Percentiles rank a stretch among this genome's conserved stretches.
Conservation (phyloP, 2,113 vertebrate species). For the Thinocorus orbignyianus region DNA sequence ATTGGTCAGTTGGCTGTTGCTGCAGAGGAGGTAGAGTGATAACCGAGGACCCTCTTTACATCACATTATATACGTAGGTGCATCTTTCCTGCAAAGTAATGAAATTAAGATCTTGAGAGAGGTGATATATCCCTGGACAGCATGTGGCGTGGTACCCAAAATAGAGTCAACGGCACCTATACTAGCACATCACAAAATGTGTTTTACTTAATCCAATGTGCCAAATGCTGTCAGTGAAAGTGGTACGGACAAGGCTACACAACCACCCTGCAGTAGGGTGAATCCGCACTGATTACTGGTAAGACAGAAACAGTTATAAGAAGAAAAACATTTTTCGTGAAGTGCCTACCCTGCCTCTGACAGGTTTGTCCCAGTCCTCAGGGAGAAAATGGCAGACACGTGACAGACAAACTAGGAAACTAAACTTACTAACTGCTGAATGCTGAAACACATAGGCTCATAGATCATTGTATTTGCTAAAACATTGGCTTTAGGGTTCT, state of each 20-base stretch:
- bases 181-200: neutral
- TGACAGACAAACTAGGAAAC: neutral
- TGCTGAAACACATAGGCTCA: neutral
- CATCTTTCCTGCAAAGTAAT: neutral
- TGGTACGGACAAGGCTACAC: fast-evolving
- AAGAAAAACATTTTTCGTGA: neutral
- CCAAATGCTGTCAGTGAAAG: neutral
- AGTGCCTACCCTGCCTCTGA: neutral
- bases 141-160: neutral
- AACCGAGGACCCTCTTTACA: neutral
- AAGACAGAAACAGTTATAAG: neutral
- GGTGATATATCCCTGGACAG: neutral
- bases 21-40: neutral
- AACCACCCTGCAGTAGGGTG: neutral
- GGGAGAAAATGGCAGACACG: neutral
- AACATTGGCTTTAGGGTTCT: neutral
- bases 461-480: neutral
- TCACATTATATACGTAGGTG: neutral
- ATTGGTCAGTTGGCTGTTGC: neutral
- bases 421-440: neutral
- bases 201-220: neutral
- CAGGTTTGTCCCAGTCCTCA: neutral
- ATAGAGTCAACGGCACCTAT: neutral
- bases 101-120: neutral
- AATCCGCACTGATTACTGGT: neutral